Base-by-base conservation (phyloP, 1,140 invertebrate species). In the Panagrolaimus sp. region DNA sequence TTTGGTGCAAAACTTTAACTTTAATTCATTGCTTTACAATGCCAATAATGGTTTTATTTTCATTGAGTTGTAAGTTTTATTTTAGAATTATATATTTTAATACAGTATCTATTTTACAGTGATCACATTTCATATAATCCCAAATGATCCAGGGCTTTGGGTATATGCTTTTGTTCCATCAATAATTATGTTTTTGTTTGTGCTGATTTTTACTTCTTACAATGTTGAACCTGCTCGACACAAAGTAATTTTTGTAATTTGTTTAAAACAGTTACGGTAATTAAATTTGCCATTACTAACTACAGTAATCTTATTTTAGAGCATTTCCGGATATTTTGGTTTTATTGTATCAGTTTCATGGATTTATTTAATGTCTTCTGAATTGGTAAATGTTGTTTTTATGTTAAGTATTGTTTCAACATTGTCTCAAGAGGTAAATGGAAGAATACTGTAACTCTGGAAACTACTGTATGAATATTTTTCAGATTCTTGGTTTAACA, bases 401-500 rank as follows among this genome's bases (percentile, higher is more conserved):
- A 67, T 58, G n/a, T 66, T n/a, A 45, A 45, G 9, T n/a, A 14
- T 32, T 17, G 12, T 48, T 68, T 45, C 10, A 58, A 68, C 1
- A 14, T 66, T n/a, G 12, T 45, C 3, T n/a, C 66, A 10, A n/a
- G 62, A 32, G 66, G 67, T 17, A n/a, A 14, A 24, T 9, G 67
- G 21, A 17, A 3, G 5, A 3, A 24, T 24, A 3, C 9, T 24
- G 2, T 3, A 24, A 38, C 2, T 38, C 9, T 24, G 47, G 15
- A 48, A 24, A n/a, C 9, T 1, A n/a, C 2, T 24, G 21, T 48
- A 3, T 17, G 2, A 9, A 17, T 38, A 4, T 38, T n/a, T 12
- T 69, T 69, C 17, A 69, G 70, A 73, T 73, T 68, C 70, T 73
- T 28, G 71, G 71, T 4, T 3, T 73, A 12, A 73, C 71, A 12